Base-by-base conservation (phyloP, 2,888 invertebrate species). In the Steromphala cineraria region DNA sequence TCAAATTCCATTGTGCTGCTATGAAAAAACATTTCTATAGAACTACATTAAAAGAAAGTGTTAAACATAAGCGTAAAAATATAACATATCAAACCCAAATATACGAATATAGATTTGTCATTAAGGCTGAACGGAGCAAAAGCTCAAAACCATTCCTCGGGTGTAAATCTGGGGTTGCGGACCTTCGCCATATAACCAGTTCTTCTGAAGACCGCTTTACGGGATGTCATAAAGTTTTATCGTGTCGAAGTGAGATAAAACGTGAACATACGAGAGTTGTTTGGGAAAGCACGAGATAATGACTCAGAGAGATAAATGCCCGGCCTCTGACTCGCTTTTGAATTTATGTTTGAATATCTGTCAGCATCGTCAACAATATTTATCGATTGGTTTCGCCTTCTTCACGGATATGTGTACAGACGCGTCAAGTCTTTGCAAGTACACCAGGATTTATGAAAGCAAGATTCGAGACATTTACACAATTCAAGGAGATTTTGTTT, bases 321-420 rank as follows among this genome's bases (percentile, higher is more conserved):
- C 40, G 52, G 24, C 24, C 40, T 53, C 46, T 52, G 52, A 52
- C 46, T 24, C 17, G 40, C 75, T 75, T 75, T 75, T 75, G 75
- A 75, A 75, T 75, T 75, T 75, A 75, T 75, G 75, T 75, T 75
- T 75, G 75, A 52, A 46, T 40, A 40, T 75, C 75, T 75, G 75
- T 75, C 75, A 75, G 24, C 52, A 75, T 75, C 75, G 75, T 75
- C 75, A 75, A 75, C 75, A 75, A 75, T 75, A 40, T 75, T 75
- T 75, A 75, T 75, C 75, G 75, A 75, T 75, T 75, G 52, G 75
- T 75, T 52, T 40, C 24, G 21, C 28, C 75, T 75, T 46, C 28
- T 75, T 52, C 24, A 24, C 52, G 75, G 24, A 52, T 75, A 24
- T 75, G 75, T 75, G 40, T 75, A 75, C 75, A 40, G 19, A 5